These are phyloP conservation scores for Dasyprocta punctata DNA, from an alignment of 2,113 vertebrate species.

Conservation along the genomic window DNA sequence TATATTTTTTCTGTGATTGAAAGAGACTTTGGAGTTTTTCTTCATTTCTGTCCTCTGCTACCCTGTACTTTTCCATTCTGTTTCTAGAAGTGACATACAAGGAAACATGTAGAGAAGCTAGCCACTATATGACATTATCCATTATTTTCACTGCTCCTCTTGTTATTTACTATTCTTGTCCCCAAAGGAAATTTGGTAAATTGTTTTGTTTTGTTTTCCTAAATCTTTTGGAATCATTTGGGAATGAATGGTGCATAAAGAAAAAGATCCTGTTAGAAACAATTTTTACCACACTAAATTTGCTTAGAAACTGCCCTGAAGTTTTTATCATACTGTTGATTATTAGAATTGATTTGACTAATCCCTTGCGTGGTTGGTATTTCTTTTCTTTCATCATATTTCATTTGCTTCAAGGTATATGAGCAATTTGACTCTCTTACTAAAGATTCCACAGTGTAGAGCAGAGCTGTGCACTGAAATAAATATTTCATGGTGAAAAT, in stretches of 20 bases:
- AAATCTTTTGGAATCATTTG: not conserved
- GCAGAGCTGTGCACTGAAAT: too few relatives aligned
- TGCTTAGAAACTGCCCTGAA: not conserved
- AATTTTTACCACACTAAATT: not conserved
- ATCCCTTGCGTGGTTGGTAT: not conserved
- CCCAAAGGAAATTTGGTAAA: slow-evolving; percentile 25
- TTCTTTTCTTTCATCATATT: slow-evolving; percentile 6
- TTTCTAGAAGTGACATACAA: not conserved
- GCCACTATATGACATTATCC: not conserved
- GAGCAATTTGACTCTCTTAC: not conserved
- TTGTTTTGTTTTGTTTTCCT: slow-evolving; percentile 23
- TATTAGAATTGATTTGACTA: not conserved
- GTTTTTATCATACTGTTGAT: not conserved
- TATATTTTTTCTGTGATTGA: slow-evolving; percentile 6
- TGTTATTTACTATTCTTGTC: not conserved
- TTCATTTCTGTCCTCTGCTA: not conserved
- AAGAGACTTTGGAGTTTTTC: not conserved
- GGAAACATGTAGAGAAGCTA: not conserved
- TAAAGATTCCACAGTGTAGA: not conserved
- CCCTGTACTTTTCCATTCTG: not conserved
- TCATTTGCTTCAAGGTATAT: not conserved
- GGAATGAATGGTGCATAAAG: not conserved
- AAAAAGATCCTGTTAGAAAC: not conserved
- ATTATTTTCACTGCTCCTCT: not conserved
- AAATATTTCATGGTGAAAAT: not conserved